Base-by-base conservation (phyloP, 2,113 vertebrate species). In the Crotalus tigris region DNA sequence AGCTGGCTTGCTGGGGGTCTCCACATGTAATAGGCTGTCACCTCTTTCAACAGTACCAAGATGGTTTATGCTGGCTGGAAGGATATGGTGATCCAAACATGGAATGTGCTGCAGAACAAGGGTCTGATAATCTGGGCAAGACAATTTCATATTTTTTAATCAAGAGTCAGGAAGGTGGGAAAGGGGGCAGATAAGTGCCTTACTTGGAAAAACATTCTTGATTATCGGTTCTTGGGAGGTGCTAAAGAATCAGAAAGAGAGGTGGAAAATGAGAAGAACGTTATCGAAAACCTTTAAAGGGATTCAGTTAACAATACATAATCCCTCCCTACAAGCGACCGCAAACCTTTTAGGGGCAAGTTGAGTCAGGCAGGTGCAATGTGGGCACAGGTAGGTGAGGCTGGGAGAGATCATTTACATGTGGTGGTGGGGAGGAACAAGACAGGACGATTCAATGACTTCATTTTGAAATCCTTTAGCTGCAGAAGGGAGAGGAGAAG, bases 311-410 rank as follows among this genome's bases (percentile, higher is more conserved):
- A 46, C 61, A 57, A 10, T 26, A 29, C 13, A 11, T 89, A 89
- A 92, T 89, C 87, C 87, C 53, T 88, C 88, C 3, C 26, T 58
- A 54, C 64, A 46, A 85, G 24, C 85, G 39, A 90, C 87, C 10
- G 33, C 87, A 81, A 15, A 39, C 87, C 87, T 58, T 89, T 46
- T 92, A 92, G 87, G 85, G 87, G 53, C 64, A 88, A 61, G 93
- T 59, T 81, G 19, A 85, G 26, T 85, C 92, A 85, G 75, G 88
- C 44, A 59, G 5, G 92, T 1, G 53, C 24, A 33, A 59, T 69
- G 19, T 13, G 5, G 39, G 17, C 9, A 21, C 23, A 23, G 90
- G 23, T 7, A 39, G 81, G 54, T 21, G n/a, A 46, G 89, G 61
- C 5, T 6, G 39, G 5, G 12, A 39, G 53, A 39, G 86, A 29